Evolutionary conservation across 2,113 vertebrate genomes (phyloP).

Genomic region (Pimephales promelas): DNA sequence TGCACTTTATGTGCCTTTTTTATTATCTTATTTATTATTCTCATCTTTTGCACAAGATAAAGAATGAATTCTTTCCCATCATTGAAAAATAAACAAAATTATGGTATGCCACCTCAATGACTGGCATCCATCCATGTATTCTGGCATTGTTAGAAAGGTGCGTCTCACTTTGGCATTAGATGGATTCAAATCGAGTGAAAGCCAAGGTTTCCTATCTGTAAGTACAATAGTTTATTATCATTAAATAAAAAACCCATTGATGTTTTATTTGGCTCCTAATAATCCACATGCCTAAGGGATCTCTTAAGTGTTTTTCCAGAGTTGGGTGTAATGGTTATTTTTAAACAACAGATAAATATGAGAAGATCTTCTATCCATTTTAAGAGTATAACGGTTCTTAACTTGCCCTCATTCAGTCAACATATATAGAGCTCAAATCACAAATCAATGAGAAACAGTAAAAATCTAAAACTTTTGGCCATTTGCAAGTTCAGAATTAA

Average conservation of each 20-base stretch:
- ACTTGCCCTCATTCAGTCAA: background rate
- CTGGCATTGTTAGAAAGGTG: background rate
- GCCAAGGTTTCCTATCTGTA: conserved; percentile 41
- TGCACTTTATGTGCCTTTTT: background rate
- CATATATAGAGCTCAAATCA: background rate
- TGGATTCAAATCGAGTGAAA: conserved; percentile 17
- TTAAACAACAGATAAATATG: conserved; percentile 1
- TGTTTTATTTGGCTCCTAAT: conserved; percentile 61
- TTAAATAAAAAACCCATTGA: conserved; percentile 27
- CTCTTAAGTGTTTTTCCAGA: conserved; percentile 40
- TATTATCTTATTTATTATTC: background rate
- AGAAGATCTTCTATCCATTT: conserved; percentile 1
- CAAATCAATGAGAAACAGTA: background rate
- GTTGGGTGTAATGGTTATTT: conserved; percentile 30
- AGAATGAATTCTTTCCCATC: background rate
- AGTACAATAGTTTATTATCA: conserved; percentile 50
- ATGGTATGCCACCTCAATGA: background rate
- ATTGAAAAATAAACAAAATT: background rate
- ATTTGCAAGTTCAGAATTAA: background rate
- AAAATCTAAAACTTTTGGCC: background rate
- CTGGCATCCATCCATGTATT: background rate
- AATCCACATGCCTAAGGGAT: conserved; percentile 19
- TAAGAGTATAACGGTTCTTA: background rate
- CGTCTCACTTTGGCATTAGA: background rate
- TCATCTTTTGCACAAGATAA: background rate